These are phyloP conservation scores for Carabus problematicus DNA, from an alignment of 2,888 invertebrate genomes.

Conservation along the genomic window DNA sequence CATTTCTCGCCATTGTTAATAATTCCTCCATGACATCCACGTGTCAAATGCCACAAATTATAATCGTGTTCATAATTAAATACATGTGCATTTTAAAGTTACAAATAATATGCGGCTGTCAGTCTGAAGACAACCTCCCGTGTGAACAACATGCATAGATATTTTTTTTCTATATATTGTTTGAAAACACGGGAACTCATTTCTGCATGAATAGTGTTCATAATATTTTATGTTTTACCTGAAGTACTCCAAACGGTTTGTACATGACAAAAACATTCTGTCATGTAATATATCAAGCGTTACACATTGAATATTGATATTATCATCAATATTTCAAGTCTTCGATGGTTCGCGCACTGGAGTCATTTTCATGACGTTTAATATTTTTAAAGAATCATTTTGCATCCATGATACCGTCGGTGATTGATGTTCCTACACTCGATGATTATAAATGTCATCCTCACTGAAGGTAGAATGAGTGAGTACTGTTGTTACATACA, in stretches of 20 bases:
- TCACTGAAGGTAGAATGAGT: too few relatives aligned
- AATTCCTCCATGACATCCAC: too few relatives aligned
- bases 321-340: slow-evolving; percentile 33
- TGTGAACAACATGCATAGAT: too few relatives aligned
- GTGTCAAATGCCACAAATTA: too few relatives aligned
- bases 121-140: too few relatives aligned
- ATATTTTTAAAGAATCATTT: slow-evolving; percentile 38
- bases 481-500: background rate
- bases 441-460: background rate
- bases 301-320: slow-evolving; percentile 38
- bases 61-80: too few relatives aligned
- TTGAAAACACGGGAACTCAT: too few relatives aligned
- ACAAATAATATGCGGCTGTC: too few relatives aligned
- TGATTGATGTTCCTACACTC: slow-evolving; percentile 9
- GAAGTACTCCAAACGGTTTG: slow-evolving; percentile 23
- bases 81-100: too few relatives aligned
- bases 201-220: slow-evolving; percentile 12
- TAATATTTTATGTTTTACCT: slow-evolving; percentile 19
- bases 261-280: slow-evolving; percentile 27
- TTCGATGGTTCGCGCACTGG: background rate
- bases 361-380: slow-evolving; percentile 33
- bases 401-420: background rate
- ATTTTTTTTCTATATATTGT: too few relatives aligned
- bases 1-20: too few relatives aligned
- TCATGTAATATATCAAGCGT: slow-evolving; percentile 37